Conservation (phyloP, 2,888 invertebrate species). For the Volucella inflata region DNA sequence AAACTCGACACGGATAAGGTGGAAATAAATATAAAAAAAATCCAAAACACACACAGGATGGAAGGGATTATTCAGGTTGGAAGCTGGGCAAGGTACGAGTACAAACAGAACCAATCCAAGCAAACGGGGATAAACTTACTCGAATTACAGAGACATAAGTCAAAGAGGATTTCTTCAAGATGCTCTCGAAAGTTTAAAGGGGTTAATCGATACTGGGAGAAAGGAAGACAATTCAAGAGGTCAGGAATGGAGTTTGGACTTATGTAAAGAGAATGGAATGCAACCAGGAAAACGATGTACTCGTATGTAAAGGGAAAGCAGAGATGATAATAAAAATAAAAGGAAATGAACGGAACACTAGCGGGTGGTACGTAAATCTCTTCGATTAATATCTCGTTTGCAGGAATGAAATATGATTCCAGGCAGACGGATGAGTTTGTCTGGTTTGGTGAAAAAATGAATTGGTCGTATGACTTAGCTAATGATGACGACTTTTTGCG, state of each 20-base stretch:
- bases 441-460: conserved; percentile 16
- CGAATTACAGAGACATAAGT: conserved; percentile 43
- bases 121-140: conserved; percentile 47
- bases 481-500: conserved; percentile 6
- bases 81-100: conserved; percentile 14
- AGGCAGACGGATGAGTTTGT: conserved; percentile 13
- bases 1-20: conserved; percentile 60
- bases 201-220: conserved; percentile 50
- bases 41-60: neutral
- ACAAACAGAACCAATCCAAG: conserved; percentile 26
- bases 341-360: conserved; percentile 36
- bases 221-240: conserved; percentile 1
- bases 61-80: conserved; percentile 29
- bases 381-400: conserved; percentile 50
- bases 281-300: neutral
- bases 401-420: conserved; percentile 62
- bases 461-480: conserved; percentile 1
- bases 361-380: conserved; percentile 59
- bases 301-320: conserved; percentile 41
- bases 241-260: neutral
- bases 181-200: conserved; percentile 37
- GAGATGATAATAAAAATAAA: conserved; percentile 10
- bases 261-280: conserved; percentile 12
- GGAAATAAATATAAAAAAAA: conserved; percentile 19
- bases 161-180: conserved; percentile 18